Evolutionary conservation across 2,113 vertebrate species (phyloP), one percentile per base, ranked within the genome.

Genomic region (Pseudonaja textilis): DNA sequence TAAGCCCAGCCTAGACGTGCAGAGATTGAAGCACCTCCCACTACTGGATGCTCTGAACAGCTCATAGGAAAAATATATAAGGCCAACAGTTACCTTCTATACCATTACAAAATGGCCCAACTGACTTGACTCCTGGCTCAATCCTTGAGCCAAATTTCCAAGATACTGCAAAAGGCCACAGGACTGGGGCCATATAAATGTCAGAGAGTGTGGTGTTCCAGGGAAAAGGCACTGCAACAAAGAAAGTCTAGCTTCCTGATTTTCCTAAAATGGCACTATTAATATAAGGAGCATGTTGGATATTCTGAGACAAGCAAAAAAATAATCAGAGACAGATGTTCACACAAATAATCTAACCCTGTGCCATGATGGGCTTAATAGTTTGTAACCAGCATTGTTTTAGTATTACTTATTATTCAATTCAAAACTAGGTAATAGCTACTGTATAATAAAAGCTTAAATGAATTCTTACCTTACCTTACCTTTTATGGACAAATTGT

Each of bases 381-480:
- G 29, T n/a, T 69, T 69, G 29, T n/a, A 34, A 14, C 12, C 64
- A 74, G 12, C 29, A 74, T 9, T n/a, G 23, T 42, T 81, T 61
- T 87, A 90, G 52, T n/a, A 69, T 45, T 47, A 87, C 7, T 45
- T 55, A 29, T 25, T 87, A 42, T 14, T 89, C 56, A 23, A 59
- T 54, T 25, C 12, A 8, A 6, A 69, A 57, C 29, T 23, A 59
- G 86, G 3, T 23, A 89, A 87, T 85, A 89, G 29, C 54, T 54
- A n/a, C 26, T 64, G 26, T n/a, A 25, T 14, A 87, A 86, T 87
- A 89, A 85, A 9, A 26, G 90, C 7, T 42, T 2, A 0, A 55
- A 61, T 14, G 1, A 0, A 20, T 42, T 22, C 0, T 0, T 0
- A 39, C 29, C 29, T 64, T 50, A 92, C 85, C 54, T n/a, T 26